Evolutionary conservation across 2,797 vertebrate genomes (phyloP).

Genomic region (Onychomys torridus): DNA sequence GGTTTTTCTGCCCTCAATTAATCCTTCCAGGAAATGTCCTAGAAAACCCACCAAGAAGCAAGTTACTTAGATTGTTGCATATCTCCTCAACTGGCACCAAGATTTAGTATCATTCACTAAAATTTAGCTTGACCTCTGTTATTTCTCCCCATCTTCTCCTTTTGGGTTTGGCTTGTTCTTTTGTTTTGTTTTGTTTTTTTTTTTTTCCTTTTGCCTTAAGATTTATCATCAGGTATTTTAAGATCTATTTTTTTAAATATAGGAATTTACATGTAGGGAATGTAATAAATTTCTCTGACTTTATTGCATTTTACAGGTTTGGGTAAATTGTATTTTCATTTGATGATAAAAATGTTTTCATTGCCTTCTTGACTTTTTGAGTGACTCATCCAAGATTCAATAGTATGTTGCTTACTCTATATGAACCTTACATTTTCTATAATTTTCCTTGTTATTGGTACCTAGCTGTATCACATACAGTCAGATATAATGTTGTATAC

Average conservation of each 20-base stretch:
- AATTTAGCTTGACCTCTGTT: too few species aligned
- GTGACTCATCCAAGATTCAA: background rate
- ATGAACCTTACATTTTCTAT: background rate
- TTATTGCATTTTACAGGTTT: background rate
- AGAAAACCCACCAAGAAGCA: background rate
- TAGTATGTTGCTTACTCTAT: background rate
- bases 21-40: background rate
- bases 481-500: background rate
- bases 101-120: background rate
- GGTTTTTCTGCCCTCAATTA: background rate
- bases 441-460: background rate
- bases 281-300: background rate
- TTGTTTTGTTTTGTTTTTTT: too few species aligned
- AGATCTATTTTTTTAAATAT: background rate
- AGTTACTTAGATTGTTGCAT: background rate
- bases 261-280: too few species aligned
- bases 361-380: background rate
- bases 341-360: background rate
- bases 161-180: too few species aligned
- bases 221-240: background rate
- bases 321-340: background rate
- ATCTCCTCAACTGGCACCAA: background rate
- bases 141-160: background rate
- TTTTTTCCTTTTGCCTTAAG: background rate
- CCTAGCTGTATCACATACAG: background rate